These are phyloP conservation scores for Holothuria glaberrima DNA, from an alignment of 35 echinoderm and acorn worm species.

Conservation along the genomic window DNA sequence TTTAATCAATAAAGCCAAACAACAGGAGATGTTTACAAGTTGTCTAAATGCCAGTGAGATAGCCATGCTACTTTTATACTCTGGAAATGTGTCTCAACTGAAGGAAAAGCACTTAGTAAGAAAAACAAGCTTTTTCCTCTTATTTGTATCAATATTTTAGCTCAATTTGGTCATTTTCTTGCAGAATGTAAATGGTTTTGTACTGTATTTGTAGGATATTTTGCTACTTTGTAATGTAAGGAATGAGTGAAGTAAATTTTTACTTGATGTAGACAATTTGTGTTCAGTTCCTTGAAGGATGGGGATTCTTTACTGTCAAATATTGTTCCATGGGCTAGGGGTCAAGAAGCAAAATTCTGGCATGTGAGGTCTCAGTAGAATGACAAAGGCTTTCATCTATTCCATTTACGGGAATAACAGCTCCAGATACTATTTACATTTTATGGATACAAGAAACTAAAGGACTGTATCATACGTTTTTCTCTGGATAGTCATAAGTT, in stretches of 20 bases:
- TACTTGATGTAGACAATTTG: not conserved
- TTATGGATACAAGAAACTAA: too few relatives aligned
- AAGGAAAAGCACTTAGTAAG: not conserved
- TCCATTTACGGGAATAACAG: too few relatives aligned
- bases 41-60: conserved; percentile 7
- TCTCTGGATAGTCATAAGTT: too few relatives aligned
- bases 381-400: too few relatives aligned
- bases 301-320: too few relatives aligned
- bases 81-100: not conserved
- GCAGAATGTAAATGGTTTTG: not conserved
- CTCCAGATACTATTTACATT: too few relatives aligned
- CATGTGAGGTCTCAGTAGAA: too few relatives aligned
- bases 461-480: too few relatives aligned
- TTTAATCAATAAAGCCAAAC: not conserved
- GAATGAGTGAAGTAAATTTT: not conserved
- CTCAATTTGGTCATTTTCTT: not conserved
- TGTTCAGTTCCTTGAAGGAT: too few relatives aligned
- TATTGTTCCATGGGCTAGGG: too few relatives aligned
- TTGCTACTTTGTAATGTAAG: not conserved
- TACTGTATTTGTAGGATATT: not conserved
- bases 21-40: not conserved
- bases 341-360: too few relatives aligned
- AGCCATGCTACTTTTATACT: not conserved
- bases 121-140: not conserved
- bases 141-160: not conserved